Base-by-base conservation (phyloP, 2,888 invertebrate species). In the Meteorus cinctellus region DNA sequence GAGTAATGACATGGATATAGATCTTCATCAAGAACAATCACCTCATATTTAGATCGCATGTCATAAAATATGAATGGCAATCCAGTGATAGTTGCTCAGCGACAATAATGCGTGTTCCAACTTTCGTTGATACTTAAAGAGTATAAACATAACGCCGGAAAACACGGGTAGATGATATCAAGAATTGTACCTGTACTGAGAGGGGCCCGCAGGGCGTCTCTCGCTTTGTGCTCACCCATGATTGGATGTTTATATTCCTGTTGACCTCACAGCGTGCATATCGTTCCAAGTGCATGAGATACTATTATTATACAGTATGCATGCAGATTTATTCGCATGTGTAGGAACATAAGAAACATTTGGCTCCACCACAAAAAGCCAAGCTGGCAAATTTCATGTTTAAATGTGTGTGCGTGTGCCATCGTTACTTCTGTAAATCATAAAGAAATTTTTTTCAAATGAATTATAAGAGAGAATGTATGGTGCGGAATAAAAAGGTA, bases 131-230 rank as follows among this genome's bases (percentile, higher is more conserved):
- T 86, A 85, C 86, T 4, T n/a, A 16, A 81, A 78, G 82, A 77
- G 85, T 85, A 87, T 86, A 86, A 87, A 86, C 87, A 88, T 85
- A 87, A 86, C 85, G 86, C 84, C 72, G 78, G 82, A 84, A 82
- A 87, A 88, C 87, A 88, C 86, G 84, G 84, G 87, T 87, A 88
- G 88, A 88, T 88, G 84, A 87, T 88, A 88, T 88, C 88, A 85
- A 82, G 83, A 78, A 83, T 85, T 88, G 86, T 87, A 88, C 86
- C 87, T 86, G 48, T 48, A 48, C n/a, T 48, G 48, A 48, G n/a
- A 84, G 82, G 84, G 85, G 84, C 85, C 86, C 31, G 83, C 84
- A 84, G 85, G 84, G 84, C 85, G 85, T 86, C 86, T 85, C 80
- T 76, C 80, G 73, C 79, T 73, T 77, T 73, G 72, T 71, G 74